A percentile compares a stretch with the other conserved stretches of the same genome.
phyloP scores from a whole-genome alignment of 2,888 invertebrate species.

The Rhagonycha lutea region DNA sequence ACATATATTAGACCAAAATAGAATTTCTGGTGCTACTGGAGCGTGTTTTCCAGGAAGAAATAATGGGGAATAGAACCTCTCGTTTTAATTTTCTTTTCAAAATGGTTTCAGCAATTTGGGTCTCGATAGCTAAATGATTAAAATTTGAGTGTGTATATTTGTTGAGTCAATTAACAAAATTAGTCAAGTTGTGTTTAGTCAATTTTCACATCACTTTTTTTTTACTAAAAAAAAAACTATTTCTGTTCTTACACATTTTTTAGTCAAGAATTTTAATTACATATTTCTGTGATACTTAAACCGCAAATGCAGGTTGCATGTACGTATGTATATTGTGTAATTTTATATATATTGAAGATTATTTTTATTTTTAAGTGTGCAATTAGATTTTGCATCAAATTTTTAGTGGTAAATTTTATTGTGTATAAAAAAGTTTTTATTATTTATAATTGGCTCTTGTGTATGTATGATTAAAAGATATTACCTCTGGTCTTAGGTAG shows the following conservation, averaged over 20 bases:
- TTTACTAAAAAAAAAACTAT: not conserved
- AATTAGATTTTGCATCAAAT: conserved; percentile 28
- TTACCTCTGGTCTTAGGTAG: conserved; percentile 36
- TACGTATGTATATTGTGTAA: conserved; percentile 30
- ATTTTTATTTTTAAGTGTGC: conserved; percentile 31
- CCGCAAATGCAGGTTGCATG: conserved; percentile 31
- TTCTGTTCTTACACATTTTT: conserved; percentile 25
- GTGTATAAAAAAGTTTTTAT: conserved; percentile 13
- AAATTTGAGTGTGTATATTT: not conserved
- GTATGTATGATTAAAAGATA: conserved; percentile 17
- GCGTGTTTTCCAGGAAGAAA: not conserved
- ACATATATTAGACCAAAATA: not conserved
- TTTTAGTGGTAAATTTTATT: conserved; percentile 19
- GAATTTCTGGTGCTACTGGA: not conserved
- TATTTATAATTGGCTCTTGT: conserved; percentile 25
- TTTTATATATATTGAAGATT: conserved; percentile 25
- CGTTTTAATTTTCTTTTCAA: not conserved
- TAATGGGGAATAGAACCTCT: not conserved
- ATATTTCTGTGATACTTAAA: conserved; percentile 35
- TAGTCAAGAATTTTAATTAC: conserved; percentile 35
- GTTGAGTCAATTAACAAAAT: not conserved
- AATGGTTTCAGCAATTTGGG: not conserved
- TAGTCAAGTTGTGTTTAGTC: not conserved
- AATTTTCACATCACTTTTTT: not conserved
- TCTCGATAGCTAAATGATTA: not conserved